Evolutionary conservation across 2,888 invertebrate genomes (phyloP).

Genomic region (Nomada goodeniana): DNA sequence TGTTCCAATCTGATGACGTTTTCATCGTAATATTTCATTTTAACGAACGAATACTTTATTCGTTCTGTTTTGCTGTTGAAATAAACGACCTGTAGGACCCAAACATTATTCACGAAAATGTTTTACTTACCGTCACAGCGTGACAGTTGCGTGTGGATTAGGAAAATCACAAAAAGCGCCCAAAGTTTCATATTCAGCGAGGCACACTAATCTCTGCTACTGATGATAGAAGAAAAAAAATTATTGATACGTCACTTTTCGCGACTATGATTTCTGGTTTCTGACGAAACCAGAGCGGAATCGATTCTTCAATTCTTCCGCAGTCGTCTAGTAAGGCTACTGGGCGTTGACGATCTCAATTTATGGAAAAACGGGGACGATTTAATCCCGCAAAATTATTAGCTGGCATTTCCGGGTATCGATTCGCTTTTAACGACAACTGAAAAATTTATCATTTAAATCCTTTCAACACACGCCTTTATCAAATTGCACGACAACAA

Average conservation of each 20-base stretch:
- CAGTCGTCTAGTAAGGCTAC: not conserved
- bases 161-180: not conserved
- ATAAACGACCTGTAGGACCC: no score
- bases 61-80: no score
- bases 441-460: slow-evolving; percentile 23
- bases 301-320: not conserved
- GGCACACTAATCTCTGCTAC: no score
- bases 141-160: not conserved
- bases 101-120: not conserved
- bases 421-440: not conserved
- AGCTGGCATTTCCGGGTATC: slow-evolving; percentile 22
- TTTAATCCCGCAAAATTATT: slow-evolving; percentile 23
- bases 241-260: not conserved
- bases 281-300: not conserved
- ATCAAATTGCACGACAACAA: not conserved
- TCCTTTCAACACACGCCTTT: not conserved
- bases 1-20: no score
- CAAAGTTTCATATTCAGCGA: not conserved
- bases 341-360: not conserved
- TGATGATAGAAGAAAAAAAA: no score
- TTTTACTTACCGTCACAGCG: slow-evolving; percentile 6
- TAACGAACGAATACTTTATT: no score
- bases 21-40: no score
- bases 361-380: slow-evolving; percentile 26
- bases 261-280: not conserved